Conservation (phyloP, 2,888 invertebrate genomes). For the Conops quadrifasciatus region DNA sequence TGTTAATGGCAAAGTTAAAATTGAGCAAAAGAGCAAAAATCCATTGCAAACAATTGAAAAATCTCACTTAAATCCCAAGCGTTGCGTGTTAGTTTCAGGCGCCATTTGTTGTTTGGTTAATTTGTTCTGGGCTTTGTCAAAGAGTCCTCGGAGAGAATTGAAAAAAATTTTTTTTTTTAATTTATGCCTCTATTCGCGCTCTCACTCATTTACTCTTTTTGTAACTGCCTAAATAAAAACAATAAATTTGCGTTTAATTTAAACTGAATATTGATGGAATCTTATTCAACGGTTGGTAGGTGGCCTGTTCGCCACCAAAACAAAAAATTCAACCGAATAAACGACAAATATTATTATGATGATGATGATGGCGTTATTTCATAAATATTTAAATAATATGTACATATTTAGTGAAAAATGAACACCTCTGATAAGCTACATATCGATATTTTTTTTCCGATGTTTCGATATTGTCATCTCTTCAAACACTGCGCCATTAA, state of each 20-base stretch:
- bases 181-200: no score
- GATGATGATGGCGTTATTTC: neutral
- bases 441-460: no score
- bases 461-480: no score
- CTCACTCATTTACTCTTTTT: neutral
- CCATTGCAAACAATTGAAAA: neutral
- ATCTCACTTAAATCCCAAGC: conserved; percentile 2
- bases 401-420: conserved; percentile 10
- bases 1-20: neutral
- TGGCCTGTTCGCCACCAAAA: no score
- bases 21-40: neutral
- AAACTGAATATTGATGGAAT: neutral
- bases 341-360: no score
- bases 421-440: no score
- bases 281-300: neutral
- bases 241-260: conserved; percentile 9
- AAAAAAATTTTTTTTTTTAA: no score
- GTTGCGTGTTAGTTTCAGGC: conserved; percentile 26
- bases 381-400: conserved; percentile 15
- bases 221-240: conserved; percentile 23
- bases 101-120: conserved; percentile 13
- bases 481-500: no score
- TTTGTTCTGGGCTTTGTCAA: neutral
- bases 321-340: no score
- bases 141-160: no score